Evolutionary conservation across 2,888 invertebrate genomes (phyloP).

Genomic region (Plusia festucae): DNA sequence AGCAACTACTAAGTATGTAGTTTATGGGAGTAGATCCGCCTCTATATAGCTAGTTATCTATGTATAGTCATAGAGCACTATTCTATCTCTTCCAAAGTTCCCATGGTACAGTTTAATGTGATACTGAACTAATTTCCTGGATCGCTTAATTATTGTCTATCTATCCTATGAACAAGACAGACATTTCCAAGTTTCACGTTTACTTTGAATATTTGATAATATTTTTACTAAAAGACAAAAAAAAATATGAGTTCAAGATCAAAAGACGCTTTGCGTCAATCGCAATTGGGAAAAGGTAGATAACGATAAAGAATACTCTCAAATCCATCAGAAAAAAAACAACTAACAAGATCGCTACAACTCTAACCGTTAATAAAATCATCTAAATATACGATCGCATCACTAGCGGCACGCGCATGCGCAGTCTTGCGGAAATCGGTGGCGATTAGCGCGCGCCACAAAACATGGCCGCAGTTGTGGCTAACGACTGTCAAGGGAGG

Average conservation of each 20-base stretch:
- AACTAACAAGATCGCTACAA: not conserved
- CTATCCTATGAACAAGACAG: not conserved
- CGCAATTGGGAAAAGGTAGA: no score
- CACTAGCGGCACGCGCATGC: conserved; percentile 39
- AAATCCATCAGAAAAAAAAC: not conserved
- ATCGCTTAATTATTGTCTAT: conserved; percentile 9
- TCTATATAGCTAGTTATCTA: conserved; percentile 7
- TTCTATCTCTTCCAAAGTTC: conserved; percentile 36
- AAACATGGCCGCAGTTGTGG: conserved; percentile 36
- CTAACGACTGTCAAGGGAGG: conserved; percentile 23
- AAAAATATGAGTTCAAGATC: no score
- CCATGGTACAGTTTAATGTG: conserved; percentile 41
- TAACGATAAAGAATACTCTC: no score
- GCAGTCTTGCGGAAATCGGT: conserved; percentile 59
- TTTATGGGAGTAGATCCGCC: conserved; percentile 35
- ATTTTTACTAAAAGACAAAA: no score
- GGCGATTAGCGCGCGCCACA: conserved; percentile 50
- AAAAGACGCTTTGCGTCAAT: no score
- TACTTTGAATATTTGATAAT: no score
- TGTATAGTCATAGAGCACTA: conserved; percentile 22
- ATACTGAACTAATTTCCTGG: conserved; percentile 21
- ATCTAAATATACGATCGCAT: conserved; percentile 10
- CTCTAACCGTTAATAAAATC: not conserved
- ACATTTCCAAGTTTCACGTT: no score
- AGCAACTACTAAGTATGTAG: not conserved